Evolutionary conservation across 2,113 vertebrate genomes (phyloP), one percentile per base, ranked within the genome.

Genomic region (Pandion haliaetus): DNA sequence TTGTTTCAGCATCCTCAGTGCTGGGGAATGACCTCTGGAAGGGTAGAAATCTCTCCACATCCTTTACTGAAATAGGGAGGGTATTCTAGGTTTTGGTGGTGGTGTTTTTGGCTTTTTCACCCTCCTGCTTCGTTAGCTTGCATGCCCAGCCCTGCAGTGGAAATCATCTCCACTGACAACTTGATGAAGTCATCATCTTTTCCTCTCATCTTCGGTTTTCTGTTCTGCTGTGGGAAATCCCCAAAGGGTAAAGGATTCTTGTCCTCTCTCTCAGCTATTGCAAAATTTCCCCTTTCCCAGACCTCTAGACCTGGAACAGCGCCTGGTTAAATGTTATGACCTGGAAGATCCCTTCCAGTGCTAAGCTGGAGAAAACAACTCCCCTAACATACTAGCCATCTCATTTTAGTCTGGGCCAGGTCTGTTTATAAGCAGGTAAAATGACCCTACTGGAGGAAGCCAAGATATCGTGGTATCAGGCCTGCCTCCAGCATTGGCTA

Each of bases 281-380:
- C 40, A 86, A 49, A 80, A 74, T 59, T 66, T 77, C 25, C 21
- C 55, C 38, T 54, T 78, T 85, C 25, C n/a, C 14, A 67, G 14
- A 8, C 17, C 20, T 72, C n/a, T 42, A 80, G n/a, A n/a, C 14
- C 18, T 0, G 0, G 36, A 73, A 49, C 10, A 83, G 10, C 3
- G 8, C 5, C 44, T 62, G 28, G 17, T 17, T 62, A 58, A 70
- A 65, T 18, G 6, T 47, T 72, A 50, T 16, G 28, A 72, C 17
- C 49, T 32, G 25, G 36, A 54, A 80, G 62, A 86, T 58, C 32
- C 44, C 15, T 80, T 83, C 62, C 23, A 54, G 40, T 26, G 25
- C 45, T 25, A 45, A 65, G 6, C 10, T 62, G 34, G 12, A 72
- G 59, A 47, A 90, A 82, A 82, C 25, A 59, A 18, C 13, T 79